Base-by-base conservation (phyloP, 2,888 invertebrate species). In the Calliphora vomitoria region DNA sequence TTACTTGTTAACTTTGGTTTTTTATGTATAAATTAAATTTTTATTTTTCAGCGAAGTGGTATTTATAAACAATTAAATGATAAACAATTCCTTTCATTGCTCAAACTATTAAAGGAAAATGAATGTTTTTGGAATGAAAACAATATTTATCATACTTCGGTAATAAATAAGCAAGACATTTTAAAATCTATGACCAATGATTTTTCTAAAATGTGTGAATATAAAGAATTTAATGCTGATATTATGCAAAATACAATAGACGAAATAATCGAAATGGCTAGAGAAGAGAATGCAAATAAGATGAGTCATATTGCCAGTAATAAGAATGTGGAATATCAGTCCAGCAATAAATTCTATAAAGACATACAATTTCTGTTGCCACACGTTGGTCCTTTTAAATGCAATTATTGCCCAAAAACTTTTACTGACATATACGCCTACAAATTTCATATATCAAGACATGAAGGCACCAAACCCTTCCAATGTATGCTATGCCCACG, bases 111-210 rank as follows among this genome's bases (percentile, higher is more conserved):
- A 38, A 82, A 76, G 69, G 78, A 79, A 55, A 85, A 87, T 50
- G 87, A 87, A 68, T 87, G 87, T 47, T 82, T 87, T 74, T 87
- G 87, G 87, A 87, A 87, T 47, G 87, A 85, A 69, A 75, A 87
- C 13, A 87, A 87, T 79, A 87, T 87, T 31, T 87, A 85, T 69
- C 87, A 87, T 25, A 87, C 87, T 31, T 87, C 87, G 1, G 58
- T 79, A 6, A 62, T 58, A 20, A 78, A 82, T 58, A 87, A 81
- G 10, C 74, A 85, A 18, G 74, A 87, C 79, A 68, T 78, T 10
- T 44, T 87, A 38, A 81, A 79, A 31, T 1, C 13, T 10, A 64
- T 87, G 18, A 64, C 82, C 0, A 47, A 11, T 6, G 60, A 72
- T 13, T 85, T 74, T 62, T 53, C 66, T 38, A 66, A 41, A 53